These are phyloP conservation scores for Muschampia plurimacula DNA, from an alignment of 2,888 invertebrate species.

Conservation along the genomic window DNA sequence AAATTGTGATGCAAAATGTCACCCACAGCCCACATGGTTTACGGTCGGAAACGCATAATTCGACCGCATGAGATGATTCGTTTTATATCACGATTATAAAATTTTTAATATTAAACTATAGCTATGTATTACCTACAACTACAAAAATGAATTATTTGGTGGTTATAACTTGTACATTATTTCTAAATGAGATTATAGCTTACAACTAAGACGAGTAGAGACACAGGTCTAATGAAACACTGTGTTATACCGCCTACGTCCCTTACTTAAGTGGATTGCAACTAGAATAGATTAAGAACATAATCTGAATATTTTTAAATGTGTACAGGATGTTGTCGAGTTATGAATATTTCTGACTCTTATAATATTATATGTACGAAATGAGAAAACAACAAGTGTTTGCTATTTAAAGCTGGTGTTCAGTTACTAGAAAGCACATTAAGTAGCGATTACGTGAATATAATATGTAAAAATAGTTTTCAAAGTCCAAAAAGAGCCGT, in stretches of 20 bases:
- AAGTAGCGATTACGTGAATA: slow-evolving; percentile 49
- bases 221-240: slow-evolving; percentile 37
- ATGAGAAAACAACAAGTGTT: slow-evolving; percentile 48
- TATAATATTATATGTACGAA: slow-evolving; percentile 40
- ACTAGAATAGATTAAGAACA: slow-evolving; percentile 1
- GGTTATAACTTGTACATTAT: slow-evolving; percentile 81
- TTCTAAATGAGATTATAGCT: slow-evolving; percentile 76
- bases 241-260: slow-evolving; percentile 41
- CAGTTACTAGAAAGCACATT: slow-evolving; percentile 62
- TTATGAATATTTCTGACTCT: not conserved
- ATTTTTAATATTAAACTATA: slow-evolving; percentile 48
- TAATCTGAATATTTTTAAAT: slow-evolving; percentile 4
- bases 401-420: slow-evolving; percentile 51
- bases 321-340: not conserved
- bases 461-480: slow-evolving; percentile 32
- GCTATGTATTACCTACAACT: slow-evolving; percentile 49
- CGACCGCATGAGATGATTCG: slow-evolving; percentile 38
- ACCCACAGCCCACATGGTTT: slow-evolving; percentile 66
- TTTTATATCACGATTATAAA: slow-evolving; percentile 41
- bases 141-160: slow-evolving; percentile 80
- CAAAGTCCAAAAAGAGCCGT: slow-evolving; percentile 61
- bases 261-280: slow-evolving; percentile 26
- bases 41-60: slow-evolving; percentile 43
- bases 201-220: slow-evolving; percentile 47
- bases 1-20: slow-evolving; percentile 49